These are phyloP conservation scores for Lydus trimaculatus DNA, from an alignment of 2,888 invertebrate species.

Conservation along the genomic window DNA sequence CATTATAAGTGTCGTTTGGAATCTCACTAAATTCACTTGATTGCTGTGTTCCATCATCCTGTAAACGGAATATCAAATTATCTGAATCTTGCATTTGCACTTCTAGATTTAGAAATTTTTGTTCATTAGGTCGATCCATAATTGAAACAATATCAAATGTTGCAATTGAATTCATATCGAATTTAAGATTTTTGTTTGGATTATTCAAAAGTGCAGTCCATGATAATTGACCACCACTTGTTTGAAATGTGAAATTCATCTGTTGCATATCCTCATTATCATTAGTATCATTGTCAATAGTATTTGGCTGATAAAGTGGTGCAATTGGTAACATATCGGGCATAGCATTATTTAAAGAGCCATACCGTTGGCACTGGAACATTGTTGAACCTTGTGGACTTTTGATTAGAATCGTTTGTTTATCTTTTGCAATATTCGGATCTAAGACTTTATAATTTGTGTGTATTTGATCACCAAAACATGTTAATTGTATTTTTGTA, in stretches of 20 bases:
- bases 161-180: conserved; percentile 17
- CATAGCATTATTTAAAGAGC: neutral
- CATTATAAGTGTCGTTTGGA: conserved; percentile 8
- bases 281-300: neutral
- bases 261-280: too few species aligned
- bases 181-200: neutral
- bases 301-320: conserved; percentile 28
- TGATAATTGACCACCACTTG: conserved; percentile 12
- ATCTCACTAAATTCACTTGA: neutral
- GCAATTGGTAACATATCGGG: conserved; percentile 39
- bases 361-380: conserved; percentile 47
- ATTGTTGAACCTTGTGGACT: conserved; percentile 46
- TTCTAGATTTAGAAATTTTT: neutral
- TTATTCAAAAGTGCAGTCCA: conserved; percentile 39
- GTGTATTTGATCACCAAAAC: conserved; percentile 62
- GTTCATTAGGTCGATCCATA: conserved; percentile 43
- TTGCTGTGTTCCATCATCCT: too few species aligned
- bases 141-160: conserved; percentile 47
- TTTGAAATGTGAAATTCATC: neutral
- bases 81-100: neutral
- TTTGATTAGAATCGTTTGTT: conserved; percentile 48
- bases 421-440: conserved; percentile 28
- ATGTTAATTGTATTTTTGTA: conserved; percentile 63
- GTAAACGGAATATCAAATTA: conserved; percentile 17
- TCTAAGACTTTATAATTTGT: conserved; percentile 49